Evolutionary conservation across 2,797 vertebrate species (phyloP), one percentile per base, ranked within the genome.

Genomic region (Setipinna tenuifilis): DNA sequence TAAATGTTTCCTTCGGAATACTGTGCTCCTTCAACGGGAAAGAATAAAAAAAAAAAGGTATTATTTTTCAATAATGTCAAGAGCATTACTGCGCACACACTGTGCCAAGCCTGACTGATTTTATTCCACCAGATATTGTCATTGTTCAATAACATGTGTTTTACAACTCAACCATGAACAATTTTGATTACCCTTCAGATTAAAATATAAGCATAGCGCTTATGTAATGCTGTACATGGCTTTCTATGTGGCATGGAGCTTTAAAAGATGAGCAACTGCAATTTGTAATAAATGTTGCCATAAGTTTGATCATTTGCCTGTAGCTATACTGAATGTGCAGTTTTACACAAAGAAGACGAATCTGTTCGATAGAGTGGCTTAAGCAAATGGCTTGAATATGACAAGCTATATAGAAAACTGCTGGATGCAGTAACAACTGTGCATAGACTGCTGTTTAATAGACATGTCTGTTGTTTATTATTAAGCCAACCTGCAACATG

Each of bases 121-220:
- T 91, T 90, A 88, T 89, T 89, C 88, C 87, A 82, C 85, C 84
- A 88, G 85, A 89, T 90, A 90, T 90, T 91, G 89, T 90, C 87
- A 89, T 88, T 91, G 89, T 89, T 90, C 89, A 88, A 86, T 89
- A 88, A 91, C 87, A 89, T 84, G 87, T 90, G 89, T 89, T 90
- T 90, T 87, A 89, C 88, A 87, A 84, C 85, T 91, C 89, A 89
- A 90, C 87, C 88, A 89, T 89, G 89, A 90, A 90, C 86, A 86
- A 84, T 88, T 90, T 85, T 91, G 89, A 90, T 89, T 90, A 89
- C 88, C 87, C 89, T 88, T 88, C 88, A 89, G 89, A 91, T 90
- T 90, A 89, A 89, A 91, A 91, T 89, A 90, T 89, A 86, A 85
- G 84, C 83, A 86, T 46, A 16, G 75, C 78, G 84, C 86, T 91